Base-by-base conservation (phyloP, 1,140 invertebrate genomes). In the Lanistes nyassanus region DNA sequence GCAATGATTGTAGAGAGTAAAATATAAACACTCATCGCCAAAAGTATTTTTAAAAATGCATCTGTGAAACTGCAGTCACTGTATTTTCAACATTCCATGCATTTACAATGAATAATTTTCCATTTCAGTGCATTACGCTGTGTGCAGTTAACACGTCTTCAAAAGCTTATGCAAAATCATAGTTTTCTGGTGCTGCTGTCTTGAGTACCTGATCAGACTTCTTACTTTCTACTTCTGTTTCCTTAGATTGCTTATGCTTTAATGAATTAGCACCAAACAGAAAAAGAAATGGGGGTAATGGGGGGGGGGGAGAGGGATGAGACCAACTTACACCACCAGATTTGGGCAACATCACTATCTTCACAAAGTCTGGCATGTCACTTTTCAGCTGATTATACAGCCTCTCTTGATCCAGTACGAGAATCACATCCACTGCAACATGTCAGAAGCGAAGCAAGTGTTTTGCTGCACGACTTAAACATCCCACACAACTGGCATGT, bases 331-430 rank as follows among this genome's bases (percentile, higher is more conserved):
- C 97, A 65, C 98, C 98, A 55, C 97, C 97, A 89, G 97, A 98
- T 90, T 99, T 99, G 5, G 97, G 97, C 71, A 98, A 89, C 82
- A 97, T 94, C 0, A 99, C 93, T 29, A 99, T 94, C 91, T 96
- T 95, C 0, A 98, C 96, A 90, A 96, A 96, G 47, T 93, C 92
- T 0, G 97, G 97, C 92, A 99, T 94, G 89, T 99, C 97, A 74
- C 96, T 91, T 47, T 95, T 94, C 51, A 99, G 89, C 90, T 99
- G 97, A 90, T 96, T 98, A 86, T 97, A 98, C 1, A 99, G 87
- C 83, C 97, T 92, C 89, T 99, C 97, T 88, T 99, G 97, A 89
- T 99, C 98, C 66, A 99, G 86, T 0, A 99, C 98, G 76, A 99
- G 91, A 82, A 99, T 96, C 0, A 97, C 93, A 88, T 98, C 96